Evolutionary conservation across 2,113 vertebrate species (phyloP).

Genomic region (Sceloporus undulatus): DNA sequence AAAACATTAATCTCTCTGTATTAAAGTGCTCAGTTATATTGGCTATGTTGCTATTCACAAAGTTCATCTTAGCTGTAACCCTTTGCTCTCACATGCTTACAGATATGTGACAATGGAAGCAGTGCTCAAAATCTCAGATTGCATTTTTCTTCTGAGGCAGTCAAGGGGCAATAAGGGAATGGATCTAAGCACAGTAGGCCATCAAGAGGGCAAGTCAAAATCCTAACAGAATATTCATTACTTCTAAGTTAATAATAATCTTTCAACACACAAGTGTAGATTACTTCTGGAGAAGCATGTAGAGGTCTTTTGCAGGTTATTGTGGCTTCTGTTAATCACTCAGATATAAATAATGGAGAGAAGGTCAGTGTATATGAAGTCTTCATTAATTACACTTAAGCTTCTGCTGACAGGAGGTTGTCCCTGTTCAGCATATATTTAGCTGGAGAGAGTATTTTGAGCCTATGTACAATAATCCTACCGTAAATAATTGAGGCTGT

Average conservation of each 20-base stretch:
- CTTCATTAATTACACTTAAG: slow-evolving; percentile 24
- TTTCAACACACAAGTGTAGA: background rate
- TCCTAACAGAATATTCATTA: slow-evolving; percentile 28
- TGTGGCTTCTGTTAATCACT: background rate
- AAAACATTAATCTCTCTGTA: background rate
- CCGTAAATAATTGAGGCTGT: slow-evolving; percentile 36
- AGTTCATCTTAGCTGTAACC: slow-evolving; percentile 23
- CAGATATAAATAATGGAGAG: background rate
- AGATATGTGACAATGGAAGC: slow-evolving; percentile 2
- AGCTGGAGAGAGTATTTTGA: slow-evolving; percentile 27
- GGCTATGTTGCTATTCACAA: background rate
- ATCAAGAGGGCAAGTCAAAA: slow-evolving; percentile 27
- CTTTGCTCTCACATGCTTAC: background rate
- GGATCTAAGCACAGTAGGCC: slow-evolving; percentile 31
- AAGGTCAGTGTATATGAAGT: slow-evolving; percentile 44
- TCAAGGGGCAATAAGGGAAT: slow-evolving; percentile 26
- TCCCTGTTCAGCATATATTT: background rate
- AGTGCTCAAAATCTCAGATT: slow-evolving; percentile 20
- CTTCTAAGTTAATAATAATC: slow-evolving; percentile 38
- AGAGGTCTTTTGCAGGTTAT: background rate
- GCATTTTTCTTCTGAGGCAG: slow-evolving; percentile 28
- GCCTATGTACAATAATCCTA: slow-evolving; percentile 21
- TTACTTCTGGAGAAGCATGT: fast-evolving
- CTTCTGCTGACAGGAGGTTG: background rate
- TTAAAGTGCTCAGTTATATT: background rate